These are phyloP conservation scores for Rhinoptilus africanus DNA, from an alignment of 2,113 vertebrate genomes.

Conservation along the genomic window DNA sequence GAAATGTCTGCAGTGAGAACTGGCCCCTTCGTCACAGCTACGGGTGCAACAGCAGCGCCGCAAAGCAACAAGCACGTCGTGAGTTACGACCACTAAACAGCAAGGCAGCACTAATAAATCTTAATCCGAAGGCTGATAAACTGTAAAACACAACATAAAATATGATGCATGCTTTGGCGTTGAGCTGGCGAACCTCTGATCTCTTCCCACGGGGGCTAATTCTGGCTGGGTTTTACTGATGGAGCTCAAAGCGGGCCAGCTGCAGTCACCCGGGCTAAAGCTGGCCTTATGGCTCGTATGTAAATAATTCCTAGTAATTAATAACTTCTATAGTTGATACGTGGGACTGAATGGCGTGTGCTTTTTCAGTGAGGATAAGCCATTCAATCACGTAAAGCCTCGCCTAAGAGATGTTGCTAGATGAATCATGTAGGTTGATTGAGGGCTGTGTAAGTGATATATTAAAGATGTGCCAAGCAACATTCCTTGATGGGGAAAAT, in stretches of 20 bases:
- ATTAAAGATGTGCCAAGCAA: constrained; percentile 55
- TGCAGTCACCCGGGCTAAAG: constrained; percentile 19
- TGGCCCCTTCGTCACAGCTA: background rate
- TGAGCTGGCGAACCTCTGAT: constrained; percentile 17
- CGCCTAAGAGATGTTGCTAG: background rate
- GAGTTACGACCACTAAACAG: constrained; percentile 5
- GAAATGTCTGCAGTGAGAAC: fast-evolving
- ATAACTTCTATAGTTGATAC: constrained; percentile 51
- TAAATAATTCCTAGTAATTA: constrained; percentile 48
- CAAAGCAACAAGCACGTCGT: background rate
- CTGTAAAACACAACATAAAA: constrained; percentile 52
- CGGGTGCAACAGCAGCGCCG: background rate
- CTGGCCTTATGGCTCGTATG: background rate
- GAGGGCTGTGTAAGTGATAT: constrained; percentile 47
- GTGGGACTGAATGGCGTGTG: constrained; percentile 18
- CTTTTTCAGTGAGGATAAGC: constrained; percentile 44
- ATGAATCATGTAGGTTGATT: constrained; percentile 61
- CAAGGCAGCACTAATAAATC: constrained; percentile 44
- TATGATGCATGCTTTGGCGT: constrained; percentile 5
- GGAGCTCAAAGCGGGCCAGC: background rate
- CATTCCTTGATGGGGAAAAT: constrained; percentile 64
- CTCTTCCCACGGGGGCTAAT: constrained; percentile 10
- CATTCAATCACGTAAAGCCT: constrained; percentile 40
- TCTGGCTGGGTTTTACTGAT: constrained; percentile 25
- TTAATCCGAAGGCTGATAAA: constrained; percentile 39